Conservation (phyloP, 1,140 invertebrate species). For the Copidosoma floridanum region DNA sequence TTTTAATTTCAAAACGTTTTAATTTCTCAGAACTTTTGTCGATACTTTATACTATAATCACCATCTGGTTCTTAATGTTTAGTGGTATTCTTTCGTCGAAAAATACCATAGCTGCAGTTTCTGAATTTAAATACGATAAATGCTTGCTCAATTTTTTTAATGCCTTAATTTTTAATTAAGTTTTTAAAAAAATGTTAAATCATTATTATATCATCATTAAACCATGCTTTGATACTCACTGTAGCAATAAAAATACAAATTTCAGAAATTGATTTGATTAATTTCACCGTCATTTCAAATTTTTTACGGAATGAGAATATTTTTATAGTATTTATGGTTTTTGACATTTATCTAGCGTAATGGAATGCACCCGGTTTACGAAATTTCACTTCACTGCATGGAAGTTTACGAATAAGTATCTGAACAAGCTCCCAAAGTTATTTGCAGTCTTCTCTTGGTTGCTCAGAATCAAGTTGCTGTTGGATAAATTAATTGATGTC, state of each 20-base stretch:
- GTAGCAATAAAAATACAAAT: too few species aligned
- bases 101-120: too few species aligned
- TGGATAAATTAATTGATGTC: too few species aligned
- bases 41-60: too few species aligned
- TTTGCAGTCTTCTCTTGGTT: slow-evolving; percentile 34
- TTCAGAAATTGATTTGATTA: too few species aligned
- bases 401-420: slow-evolving; percentile 34
- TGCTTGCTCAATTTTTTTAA: background rate
- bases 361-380: background rate
- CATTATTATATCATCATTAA: too few species aligned
- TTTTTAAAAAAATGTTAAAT: background rate
- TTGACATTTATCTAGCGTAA: too few species aligned
- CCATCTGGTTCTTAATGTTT: background rate
- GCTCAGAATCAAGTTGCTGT: too few species aligned
- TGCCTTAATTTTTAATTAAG: background rate
- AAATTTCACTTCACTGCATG: background rate
- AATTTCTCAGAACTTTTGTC: too few species aligned
- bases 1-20: too few species aligned
- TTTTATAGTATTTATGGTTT: background rate
- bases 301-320: background rate
- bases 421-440: slow-evolving; percentile 33
- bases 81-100: slow-evolving; percentile 3
- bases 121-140: slow-evolving; percentile 4
- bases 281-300: too few species aligned
- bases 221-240: too few species aligned